Percentiles rank a stretch among this genome's conserved stretches.
phyloP scores from a whole-genome alignment of 1,140 invertebrate species.

The Ptiloglossa arizonensis region DNA sequence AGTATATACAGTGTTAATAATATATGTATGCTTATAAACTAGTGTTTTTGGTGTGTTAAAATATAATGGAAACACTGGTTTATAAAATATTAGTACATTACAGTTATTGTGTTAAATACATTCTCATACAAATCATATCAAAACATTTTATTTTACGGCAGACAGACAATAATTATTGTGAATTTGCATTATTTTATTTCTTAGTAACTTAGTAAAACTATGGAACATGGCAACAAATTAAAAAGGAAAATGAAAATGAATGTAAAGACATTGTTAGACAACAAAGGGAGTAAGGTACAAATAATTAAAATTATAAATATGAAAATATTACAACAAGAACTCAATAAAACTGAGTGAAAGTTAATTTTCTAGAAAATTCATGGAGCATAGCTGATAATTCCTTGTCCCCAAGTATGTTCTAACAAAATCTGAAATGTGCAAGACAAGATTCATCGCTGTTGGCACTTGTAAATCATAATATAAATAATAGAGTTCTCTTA shows the following conservation, averaged over 20 bases:
- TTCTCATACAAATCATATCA: conserved; percentile 24
- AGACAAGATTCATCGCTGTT: conserved; percentile 26
- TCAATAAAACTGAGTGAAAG: not conserved
- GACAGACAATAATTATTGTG: conserved; percentile 28
- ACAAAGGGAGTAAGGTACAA: conserved; percentile 19
- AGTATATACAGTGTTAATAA: conserved; percentile 6
- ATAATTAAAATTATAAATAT: conserved; percentile 22
- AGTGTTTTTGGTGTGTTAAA: not conserved
- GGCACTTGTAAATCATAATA: conserved; percentile 43
- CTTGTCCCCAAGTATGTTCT: conserved; percentile 22
- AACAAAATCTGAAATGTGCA: conserved; percentile 18
- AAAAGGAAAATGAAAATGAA: not conserved
- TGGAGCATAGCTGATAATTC: not conserved
- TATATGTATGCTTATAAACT: not conserved
- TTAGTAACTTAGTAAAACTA: conserved; percentile 20
- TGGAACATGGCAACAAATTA: conserved; percentile 27
- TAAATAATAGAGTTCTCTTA: conserved; percentile 20
- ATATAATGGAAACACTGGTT: conserved; percentile 26
- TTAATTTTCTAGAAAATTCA: not conserved
- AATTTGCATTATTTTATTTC: conserved; percentile 9
- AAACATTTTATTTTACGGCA: conserved; percentile 30
- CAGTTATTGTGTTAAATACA: conserved; percentile 15
- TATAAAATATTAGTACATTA: conserved; percentile 38
- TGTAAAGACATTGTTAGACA: conserved; percentile 27
- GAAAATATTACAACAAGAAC: not conserved